Evolutionary conservation across 2,113 vertebrate genomes (phyloP).

Genomic region (Bettongia penicillata): DNA sequence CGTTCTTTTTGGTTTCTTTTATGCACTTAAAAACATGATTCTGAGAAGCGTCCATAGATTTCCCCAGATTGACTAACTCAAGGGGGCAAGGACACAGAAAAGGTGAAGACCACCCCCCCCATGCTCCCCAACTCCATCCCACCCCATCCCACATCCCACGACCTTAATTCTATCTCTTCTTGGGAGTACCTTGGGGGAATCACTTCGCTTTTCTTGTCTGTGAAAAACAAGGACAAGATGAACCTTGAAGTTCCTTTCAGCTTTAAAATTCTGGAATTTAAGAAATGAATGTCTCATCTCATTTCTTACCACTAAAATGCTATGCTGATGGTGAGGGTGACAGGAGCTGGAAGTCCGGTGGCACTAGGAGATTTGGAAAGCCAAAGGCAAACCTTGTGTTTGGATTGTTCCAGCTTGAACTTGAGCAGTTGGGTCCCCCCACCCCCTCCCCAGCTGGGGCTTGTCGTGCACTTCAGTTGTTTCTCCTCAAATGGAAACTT

Average conservation of each 20-base stretch:
- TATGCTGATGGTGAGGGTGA: neutral
- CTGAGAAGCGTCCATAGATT: neutral
- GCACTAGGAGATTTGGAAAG: neutral
- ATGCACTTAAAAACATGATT: neutral
- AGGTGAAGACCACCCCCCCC: neutral
- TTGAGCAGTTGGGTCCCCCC: neutral
- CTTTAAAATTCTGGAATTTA: neutral
- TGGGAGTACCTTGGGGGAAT: neutral
- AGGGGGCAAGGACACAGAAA: neutral
- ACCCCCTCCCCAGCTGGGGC: neutral
- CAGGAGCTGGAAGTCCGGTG: neutral
- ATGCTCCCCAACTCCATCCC: neutral
- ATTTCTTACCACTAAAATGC: neutral
- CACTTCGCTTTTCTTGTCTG: neutral
- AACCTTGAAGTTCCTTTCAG: neutral
- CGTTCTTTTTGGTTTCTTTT: neutral
- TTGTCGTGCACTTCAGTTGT: neutral
- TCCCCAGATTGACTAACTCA: neutral
- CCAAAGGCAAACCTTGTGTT: neutral
- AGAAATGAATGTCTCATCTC: neutral
- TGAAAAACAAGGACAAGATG: neutral
- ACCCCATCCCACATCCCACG: neutral
- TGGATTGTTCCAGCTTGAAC: neutral
- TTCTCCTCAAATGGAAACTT: neutral
- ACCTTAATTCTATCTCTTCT: neutral